These are phyloP conservation scores for Caenorhabditis japonica DNA, from an alignment of 2,888 invertebrate genomes.

Conservation along the genomic window DNA sequence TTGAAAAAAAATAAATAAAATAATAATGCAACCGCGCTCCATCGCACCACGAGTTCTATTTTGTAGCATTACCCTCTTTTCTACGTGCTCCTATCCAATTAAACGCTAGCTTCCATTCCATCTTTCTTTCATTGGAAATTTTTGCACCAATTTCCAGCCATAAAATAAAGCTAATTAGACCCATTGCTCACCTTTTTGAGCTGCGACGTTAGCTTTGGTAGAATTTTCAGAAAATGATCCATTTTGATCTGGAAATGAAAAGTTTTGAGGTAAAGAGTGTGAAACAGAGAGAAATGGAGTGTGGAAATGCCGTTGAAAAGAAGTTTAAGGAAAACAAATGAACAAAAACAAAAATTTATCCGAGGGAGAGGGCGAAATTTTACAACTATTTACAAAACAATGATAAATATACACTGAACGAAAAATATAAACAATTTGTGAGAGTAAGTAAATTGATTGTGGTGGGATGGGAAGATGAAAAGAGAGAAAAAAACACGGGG, in stretches of 20 bases:
- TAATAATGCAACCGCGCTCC: no score
- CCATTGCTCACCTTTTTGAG: conserved; percentile 42
- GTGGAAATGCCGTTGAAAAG: conserved; percentile 1
- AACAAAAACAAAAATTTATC: conserved; percentile 12
- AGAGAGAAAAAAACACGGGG: not conserved
- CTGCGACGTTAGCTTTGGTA: conserved; percentile 45
- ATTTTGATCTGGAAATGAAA: conserved; percentile 3
- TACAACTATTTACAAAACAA: no score
- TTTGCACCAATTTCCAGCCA: not conserved
- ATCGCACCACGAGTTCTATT: no score
- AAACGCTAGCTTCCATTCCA: no score
- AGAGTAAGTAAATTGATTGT: not conserved
- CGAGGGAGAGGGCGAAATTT: no score
- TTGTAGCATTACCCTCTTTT: no score
- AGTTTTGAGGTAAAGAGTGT: not conserved
- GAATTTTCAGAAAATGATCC: conserved; percentile 50
- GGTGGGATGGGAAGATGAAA: not conserved
- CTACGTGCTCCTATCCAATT: no score
- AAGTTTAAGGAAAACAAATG: no score
- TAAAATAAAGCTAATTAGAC: conserved; percentile 15
- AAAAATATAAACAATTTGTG: not conserved
- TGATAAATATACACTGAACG: no score
- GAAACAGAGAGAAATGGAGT: conserved; percentile 9
- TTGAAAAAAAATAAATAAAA: no score
- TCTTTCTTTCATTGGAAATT: not conserved